phyloP scores from a whole-genome alignment of 2,797 vertebrate species.

The Halcyon badia region DNA sequence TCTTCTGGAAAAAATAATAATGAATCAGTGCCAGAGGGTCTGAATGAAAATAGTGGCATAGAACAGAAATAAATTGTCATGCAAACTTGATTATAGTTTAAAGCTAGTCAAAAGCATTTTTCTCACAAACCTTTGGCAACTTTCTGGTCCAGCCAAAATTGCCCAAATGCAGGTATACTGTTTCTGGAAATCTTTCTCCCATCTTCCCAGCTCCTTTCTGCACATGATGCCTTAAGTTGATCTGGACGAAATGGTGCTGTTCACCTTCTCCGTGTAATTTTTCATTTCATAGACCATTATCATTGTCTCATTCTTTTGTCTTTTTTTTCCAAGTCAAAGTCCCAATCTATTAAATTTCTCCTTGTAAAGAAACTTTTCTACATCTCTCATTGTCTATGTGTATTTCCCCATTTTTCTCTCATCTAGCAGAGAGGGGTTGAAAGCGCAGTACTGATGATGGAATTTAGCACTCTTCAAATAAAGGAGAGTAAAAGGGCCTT shows the following conservation, averaged over 20 bases:
- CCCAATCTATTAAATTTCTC: background rate
- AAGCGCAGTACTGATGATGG: rapidly evolving
- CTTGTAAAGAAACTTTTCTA: background rate
- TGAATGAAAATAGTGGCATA: background rate
- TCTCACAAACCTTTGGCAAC: background rate
- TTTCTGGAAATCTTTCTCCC: background rate
- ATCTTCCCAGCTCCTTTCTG: background rate
- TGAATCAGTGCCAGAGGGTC: background rate
- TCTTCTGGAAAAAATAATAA: background rate
- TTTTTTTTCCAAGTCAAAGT: background rate
- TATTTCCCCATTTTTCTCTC: background rate
- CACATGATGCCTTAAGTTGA: background rate
- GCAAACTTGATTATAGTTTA: background rate
- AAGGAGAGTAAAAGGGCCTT: background rate
- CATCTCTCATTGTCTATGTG: background rate
- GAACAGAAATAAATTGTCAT: background rate
- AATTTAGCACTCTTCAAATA: background rate
- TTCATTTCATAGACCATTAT: background rate
- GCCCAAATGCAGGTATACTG: background rate
- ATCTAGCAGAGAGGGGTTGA: background rate
- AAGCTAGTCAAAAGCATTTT: background rate
- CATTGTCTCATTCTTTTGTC: background rate
- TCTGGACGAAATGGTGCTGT: background rate
- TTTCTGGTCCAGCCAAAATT: background rate
- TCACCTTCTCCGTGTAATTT: background rate